phyloP scores from a whole-genome alignment of 1,140 invertebrate genomes.

The Mesaphorura yosii region DNA sequence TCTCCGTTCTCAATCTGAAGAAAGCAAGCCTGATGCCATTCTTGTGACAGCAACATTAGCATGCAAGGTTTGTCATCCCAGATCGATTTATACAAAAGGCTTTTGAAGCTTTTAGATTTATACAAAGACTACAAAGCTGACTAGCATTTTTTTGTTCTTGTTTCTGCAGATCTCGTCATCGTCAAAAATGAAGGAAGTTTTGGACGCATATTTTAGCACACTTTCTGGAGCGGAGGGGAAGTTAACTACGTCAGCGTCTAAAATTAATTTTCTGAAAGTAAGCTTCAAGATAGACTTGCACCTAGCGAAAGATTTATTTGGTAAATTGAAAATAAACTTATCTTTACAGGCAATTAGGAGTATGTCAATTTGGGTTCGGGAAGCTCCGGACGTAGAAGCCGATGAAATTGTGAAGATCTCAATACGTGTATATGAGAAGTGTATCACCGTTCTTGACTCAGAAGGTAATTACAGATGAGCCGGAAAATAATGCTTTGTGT shows the following conservation, averaged over 20 bases:
- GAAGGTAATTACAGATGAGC: constrained; percentile 48
- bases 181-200: too few relatives aligned
- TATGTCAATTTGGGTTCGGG: background rate
- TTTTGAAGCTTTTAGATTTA: too few relatives aligned
- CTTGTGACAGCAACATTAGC: constrained; percentile 56
- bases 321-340: background rate
- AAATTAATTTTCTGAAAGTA: constrained; percentile 74
- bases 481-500: too few relatives aligned
- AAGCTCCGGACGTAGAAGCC: background rate
- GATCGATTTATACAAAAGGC: too few relatives aligned
- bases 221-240: constrained; percentile 86
- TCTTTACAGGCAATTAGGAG: constrained; percentile 1
- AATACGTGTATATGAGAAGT: constrained; percentile 5
- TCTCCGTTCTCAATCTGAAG: constrained; percentile 69
- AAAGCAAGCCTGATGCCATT: constrained; percentile 56
- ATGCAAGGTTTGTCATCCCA: background rate
- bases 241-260: constrained; percentile 72
- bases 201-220: constrained; percentile 64
- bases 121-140: too few relatives aligned
- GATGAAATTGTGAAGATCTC: background rate
- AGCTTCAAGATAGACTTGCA: constrained; percentile 15
- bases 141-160: too few relatives aligned
- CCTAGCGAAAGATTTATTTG: background rate
- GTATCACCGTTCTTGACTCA: constrained; percentile 61
- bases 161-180: background rate